Evolutionary conservation across 2,113 vertebrate species (phyloP).

Genomic region (Neomonachus schauinslandi): DNA sequence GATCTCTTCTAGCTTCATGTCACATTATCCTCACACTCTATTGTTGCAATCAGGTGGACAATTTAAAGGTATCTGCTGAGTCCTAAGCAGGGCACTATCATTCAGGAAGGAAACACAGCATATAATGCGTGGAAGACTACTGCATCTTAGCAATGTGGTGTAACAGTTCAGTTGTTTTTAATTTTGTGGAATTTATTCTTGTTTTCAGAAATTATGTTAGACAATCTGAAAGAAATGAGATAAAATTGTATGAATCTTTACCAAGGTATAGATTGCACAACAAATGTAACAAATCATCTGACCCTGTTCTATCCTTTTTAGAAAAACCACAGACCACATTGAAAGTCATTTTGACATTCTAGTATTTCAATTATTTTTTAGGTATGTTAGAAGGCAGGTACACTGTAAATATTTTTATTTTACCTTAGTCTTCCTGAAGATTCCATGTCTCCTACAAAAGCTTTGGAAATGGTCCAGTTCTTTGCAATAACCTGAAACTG

Average conservation of each 20-base stretch:
- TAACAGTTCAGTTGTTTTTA: neutral
- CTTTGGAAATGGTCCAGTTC: neutral
- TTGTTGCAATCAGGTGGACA: neutral
- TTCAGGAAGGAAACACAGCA: neutral
- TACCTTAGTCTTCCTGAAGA: neutral
- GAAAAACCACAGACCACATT: slow-evolving; percentile 22
- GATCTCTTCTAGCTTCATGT: neutral
- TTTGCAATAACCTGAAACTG: slow-evolving; percentile 46
- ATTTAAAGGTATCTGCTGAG: neutral
- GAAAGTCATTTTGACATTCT: slow-evolving; percentile 55
- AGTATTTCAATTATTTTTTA: neutral
- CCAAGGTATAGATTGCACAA: slow-evolving; percentile 25
- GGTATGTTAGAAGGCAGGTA: neutral
- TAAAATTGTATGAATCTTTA: neutral
- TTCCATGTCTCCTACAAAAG: neutral
- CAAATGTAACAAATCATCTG: neutral
- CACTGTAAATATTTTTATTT: neutral
- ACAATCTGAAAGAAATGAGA: slow-evolving; percentile 1
- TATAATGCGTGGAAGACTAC: rapidly evolving
- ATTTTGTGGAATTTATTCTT: neutral
- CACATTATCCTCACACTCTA: neutral
- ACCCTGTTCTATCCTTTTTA: neutral
- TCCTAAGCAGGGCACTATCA: neutral
- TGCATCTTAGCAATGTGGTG: rapidly evolving
- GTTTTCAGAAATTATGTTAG: slow-evolving; percentile 12